Conservation (phyloP, 2,888 invertebrate species). For the Bugula neritina region DNA sequence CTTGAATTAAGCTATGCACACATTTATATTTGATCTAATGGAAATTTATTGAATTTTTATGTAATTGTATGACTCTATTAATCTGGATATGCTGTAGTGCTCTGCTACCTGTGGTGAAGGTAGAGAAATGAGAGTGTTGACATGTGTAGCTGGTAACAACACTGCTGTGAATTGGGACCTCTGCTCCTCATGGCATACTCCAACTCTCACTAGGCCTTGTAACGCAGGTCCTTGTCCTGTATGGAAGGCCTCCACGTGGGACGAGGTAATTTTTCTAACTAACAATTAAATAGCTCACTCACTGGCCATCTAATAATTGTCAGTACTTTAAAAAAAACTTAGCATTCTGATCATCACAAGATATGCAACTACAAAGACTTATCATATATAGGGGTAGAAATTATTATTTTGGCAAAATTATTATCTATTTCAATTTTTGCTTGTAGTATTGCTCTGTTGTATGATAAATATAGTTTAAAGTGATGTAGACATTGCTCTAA, state of each 20-base stretch:
- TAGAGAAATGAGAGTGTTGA: neutral
- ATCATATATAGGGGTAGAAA: too few relatives aligned
- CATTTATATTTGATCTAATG: neutral
- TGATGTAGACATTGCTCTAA: too few relatives aligned
- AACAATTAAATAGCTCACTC: too few relatives aligned
- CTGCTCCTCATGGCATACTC: constrained; percentile 30
- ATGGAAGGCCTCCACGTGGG: constrained; percentile 44
- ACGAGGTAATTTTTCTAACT: constrained; percentile 42
- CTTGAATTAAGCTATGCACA: neutral
- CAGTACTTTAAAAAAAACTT: too few relatives aligned
- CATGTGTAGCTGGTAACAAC: neutral
- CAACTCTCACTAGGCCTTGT: constrained; percentile 39
- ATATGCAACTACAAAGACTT: too few relatives aligned
- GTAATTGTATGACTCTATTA: neutral
- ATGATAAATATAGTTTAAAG: too few relatives aligned
- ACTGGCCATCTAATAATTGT: too few relatives aligned
- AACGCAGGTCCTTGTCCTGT: constrained; percentile 40
- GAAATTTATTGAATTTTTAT: too few relatives aligned
- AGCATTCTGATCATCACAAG: too few relatives aligned
- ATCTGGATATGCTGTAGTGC: constrained; percentile 2
- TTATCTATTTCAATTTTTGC: too few relatives aligned
- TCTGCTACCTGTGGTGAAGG: neutral
- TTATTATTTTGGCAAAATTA: too few relatives aligned
- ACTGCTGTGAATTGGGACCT: neutral
- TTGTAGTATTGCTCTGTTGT: too few relatives aligned